Conservation (phyloP, 2,797 vertebrate species). For the Nyctibius grandis region DNA sequence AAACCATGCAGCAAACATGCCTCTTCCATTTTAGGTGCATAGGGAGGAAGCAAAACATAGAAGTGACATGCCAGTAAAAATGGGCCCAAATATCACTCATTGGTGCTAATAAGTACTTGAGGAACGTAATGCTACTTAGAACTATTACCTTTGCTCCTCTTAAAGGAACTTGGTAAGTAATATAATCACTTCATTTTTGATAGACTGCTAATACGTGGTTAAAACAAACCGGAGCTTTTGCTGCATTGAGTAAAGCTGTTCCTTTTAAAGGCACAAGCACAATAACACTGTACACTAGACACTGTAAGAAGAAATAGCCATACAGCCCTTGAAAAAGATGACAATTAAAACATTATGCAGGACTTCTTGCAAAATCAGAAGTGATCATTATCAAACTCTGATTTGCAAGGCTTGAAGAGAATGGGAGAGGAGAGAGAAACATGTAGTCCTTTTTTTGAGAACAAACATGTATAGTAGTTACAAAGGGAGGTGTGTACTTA, state of each 20-base stretch:
- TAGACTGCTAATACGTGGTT: background rate
- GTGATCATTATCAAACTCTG: background rate
- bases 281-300: background rate
- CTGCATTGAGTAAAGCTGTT: background rate
- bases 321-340: background rate
- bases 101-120: background rate
- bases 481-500: background rate
- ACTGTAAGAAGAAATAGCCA: background rate
- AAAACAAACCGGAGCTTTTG: background rate
- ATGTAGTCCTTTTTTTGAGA: background rate
- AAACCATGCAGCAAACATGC: rapidly evolving
- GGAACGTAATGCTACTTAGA: background rate
- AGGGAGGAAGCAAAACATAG: background rate
- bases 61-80: background rate
- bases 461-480: background rate
- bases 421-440: background rate
- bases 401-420: background rate
- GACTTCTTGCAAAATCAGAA: background rate
- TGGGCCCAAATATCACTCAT: background rate
- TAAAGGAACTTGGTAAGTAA: background rate
- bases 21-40: background rate
- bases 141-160: background rate
- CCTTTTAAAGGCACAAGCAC: background rate
- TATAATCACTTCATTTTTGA: background rate
- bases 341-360: background rate